Conservation (phyloP, 2,888 invertebrate species). For the Stratiomys singularior region DNA sequence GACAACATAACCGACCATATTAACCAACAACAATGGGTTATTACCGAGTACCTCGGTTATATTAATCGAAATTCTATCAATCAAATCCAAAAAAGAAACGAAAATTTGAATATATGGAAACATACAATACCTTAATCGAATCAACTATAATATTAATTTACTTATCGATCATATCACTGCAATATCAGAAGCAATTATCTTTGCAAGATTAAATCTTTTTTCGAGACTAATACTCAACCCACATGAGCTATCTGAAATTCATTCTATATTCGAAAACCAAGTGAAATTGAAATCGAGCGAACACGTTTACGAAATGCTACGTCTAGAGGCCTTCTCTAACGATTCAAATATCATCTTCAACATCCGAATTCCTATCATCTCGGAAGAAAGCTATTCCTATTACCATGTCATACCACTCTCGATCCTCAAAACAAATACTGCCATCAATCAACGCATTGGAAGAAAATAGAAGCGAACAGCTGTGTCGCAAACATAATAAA, state of each 20-base stretch:
- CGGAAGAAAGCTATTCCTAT: neutral
- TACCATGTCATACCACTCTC: constrained; percentile 25
- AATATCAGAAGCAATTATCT: constrained; percentile 34
- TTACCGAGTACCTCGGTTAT: neutral
- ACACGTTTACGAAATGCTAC: constrained; percentile 29
- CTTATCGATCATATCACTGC: constrained; percentile 28
- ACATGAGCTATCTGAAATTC: constrained; percentile 13
- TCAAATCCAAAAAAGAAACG: neutral
- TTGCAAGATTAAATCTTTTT: constrained; percentile 43
- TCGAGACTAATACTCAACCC: constrained; percentile 42
- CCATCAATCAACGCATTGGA: neutral
- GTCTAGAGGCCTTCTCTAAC: neutral
- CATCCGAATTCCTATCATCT: constrained; percentile 24
- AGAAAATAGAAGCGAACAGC: neutral
- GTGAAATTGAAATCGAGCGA: constrained; percentile 23
- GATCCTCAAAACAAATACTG: neutral
- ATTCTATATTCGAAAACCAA: constrained; percentile 15
- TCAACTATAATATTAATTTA: constrained; percentile 37
- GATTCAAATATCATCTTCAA: constrained; percentile 18
- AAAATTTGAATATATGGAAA: neutral
- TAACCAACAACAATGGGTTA: constrained; percentile 14
- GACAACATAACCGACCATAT: constrained; percentile 37
- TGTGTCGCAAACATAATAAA: neutral
- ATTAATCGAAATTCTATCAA: neutral
- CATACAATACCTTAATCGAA: constrained; percentile 28